Percentiles rank a stretch among this genome's conserved stretches.
Evolutionary conservation across 1,140 invertebrate genomes (phyloP).

Genomic region (Lordiphosa mommai): DNA sequence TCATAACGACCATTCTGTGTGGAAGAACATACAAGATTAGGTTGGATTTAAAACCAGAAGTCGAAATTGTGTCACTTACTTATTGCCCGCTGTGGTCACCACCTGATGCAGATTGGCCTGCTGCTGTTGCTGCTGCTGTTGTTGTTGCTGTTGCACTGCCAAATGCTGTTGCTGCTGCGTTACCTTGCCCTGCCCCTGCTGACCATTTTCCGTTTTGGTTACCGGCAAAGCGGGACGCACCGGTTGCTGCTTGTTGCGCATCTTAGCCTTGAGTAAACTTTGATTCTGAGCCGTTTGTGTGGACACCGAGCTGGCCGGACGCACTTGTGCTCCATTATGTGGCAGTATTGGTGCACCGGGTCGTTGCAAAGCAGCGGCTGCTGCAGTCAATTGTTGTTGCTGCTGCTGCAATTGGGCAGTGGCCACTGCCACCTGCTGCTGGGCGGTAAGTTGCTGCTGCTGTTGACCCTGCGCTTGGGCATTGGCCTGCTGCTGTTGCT

Average conservation of each 20-base stretch:
- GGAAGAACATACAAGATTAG: neutral
- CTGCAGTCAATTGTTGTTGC: slow-evolving; percentile 48
- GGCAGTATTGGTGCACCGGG: slow-evolving; percentile 81
- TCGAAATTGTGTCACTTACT: slow-evolving; percentile 43
- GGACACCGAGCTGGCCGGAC: slow-evolving; percentile 87
- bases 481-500: slow-evolving; percentile 31
- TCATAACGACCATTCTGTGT: slow-evolving; percentile 79
- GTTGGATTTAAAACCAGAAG: no score
- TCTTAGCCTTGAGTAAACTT: slow-evolving; percentile 71
- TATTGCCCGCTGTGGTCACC: slow-evolving; percentile 71
- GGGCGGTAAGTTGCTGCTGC: slow-evolving; percentile 30
- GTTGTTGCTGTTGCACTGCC: slow-evolving; percentile 75
- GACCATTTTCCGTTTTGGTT: slow-evolving; percentile 84
- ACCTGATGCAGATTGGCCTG: slow-evolving; percentile 79
- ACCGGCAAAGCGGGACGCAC: slow-evolving; percentile 83
- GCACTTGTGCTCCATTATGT: slow-evolving; percentile 82
- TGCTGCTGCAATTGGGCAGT: slow-evolving; percentile 54
- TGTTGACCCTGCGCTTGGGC: slow-evolving; percentile 31
- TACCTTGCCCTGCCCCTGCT: slow-evolving; percentile 81
- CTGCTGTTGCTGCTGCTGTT: slow-evolving; percentile 46
- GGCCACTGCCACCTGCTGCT: slow-evolving; percentile 49
- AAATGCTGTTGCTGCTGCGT: slow-evolving; percentile 74
- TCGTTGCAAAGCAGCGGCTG: slow-evolving; percentile 40
- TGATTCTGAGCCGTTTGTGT: slow-evolving; percentile 84
- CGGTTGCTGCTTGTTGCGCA: slow-evolving; percentile 79